Base-by-base conservation (phyloP, 1,140 invertebrate species). In the Drosophila funebris region DNA sequence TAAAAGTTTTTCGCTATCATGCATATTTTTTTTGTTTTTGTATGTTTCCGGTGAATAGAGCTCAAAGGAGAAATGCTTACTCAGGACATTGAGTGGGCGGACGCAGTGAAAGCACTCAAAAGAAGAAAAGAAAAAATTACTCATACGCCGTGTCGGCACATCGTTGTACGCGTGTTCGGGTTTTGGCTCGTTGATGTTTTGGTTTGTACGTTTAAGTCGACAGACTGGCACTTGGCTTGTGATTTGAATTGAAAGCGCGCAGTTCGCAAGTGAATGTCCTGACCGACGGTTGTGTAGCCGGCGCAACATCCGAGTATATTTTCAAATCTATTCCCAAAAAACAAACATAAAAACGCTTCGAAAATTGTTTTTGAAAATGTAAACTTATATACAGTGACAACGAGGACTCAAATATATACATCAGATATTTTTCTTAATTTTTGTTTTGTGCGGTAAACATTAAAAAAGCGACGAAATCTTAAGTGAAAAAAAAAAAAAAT, bases 211-310 rank as follows among this genome's bases (percentile, higher is more conserved):
- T 14, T 31, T 33, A 33, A 33, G 14, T 7, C 29, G 18, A 56
- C 41, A 22, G 39, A 43, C 41, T 29, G 36, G 16, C 64, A 72
- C 67, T 83, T 83, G 75, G 57, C 58, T 62, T 73, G 43, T 52
- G 60, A 67, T 84, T 67, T 50, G 73, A 68, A 66, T 18, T 56
- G 41, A 71, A 75, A 68, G 73, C 66, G 62, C 73, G 64, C 64
- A 84, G 81, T 84, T 84, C 81, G 73, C 81, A 64, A 70, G 81
- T 81, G 81, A 85, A 85, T 74, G 81, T 85, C 76, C 81, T 79
- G 60, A 66, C 60, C 68, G 73, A 73, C 73, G 80, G 80, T 84
- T 84, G 80, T 79, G 69, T 44, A 57, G 46, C 73, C 73, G 73
- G 78, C 73, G 20, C 33, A 43, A 16, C 20, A 46, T 52, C 61